A percentile compares a stretch with the other conserved stretches of the same genome.
These are phyloP conservation scores for Sturnira hondurensis DNA, from an alignment of 2,113 vertebrate genomes.

Conservation along the genomic window DNA sequence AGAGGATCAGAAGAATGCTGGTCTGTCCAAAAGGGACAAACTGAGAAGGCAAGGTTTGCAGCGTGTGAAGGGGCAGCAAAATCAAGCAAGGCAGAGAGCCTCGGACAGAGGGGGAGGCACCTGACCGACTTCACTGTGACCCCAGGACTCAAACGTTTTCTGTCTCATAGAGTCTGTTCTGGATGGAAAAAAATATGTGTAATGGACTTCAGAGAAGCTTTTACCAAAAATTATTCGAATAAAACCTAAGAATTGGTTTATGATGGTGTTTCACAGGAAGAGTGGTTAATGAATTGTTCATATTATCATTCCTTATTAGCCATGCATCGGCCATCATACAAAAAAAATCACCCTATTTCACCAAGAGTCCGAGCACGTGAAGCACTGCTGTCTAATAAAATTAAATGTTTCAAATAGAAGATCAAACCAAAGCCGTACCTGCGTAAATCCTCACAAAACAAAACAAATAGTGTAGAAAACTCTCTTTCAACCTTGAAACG, in stretches of 20 bases:
- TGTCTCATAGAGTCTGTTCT: not conserved
- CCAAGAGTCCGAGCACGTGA: not conserved
- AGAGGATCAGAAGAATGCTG: not conserved
- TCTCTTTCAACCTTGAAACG: not conserved
- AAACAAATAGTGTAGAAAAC: not conserved
- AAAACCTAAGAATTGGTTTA: constrained; percentile 30
- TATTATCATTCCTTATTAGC: not conserved
- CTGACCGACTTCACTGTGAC: not conserved
- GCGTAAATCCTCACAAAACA: not conserved
- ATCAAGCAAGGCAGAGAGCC: not conserved
- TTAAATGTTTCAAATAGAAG: constrained; percentile 3
- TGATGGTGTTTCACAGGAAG: not conserved
- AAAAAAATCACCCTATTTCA: constrained; percentile 24
- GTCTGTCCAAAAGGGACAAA: not conserved
- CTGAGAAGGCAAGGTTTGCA: not conserved
- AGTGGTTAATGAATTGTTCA: not conserved
- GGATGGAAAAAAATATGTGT: not conserved
- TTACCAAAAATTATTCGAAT: not conserved
- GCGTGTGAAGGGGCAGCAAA: not conserved
- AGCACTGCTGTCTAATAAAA: not conserved
- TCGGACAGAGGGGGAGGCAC: not conserved
- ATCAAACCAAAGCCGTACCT: constrained; percentile 4
- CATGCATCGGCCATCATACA: not conserved
- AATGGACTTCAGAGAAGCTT: not conserved
- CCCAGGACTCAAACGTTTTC: not conserved